These are phyloP conservation scores for Lota lota DNA, from an alignment of 2,113 vertebrate genomes.

Conservation along the genomic window DNA sequence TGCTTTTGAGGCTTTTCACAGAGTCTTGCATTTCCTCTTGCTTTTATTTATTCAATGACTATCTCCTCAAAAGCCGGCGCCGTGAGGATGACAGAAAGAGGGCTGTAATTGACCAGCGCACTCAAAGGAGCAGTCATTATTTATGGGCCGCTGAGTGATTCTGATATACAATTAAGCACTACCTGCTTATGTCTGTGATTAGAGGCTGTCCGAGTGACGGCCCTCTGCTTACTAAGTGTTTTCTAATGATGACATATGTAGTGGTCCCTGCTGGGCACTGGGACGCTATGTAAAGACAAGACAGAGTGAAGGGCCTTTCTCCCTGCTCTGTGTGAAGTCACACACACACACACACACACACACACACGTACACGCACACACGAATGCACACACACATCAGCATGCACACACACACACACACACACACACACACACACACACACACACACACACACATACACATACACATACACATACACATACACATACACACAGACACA, in stretches of 20 bases:
- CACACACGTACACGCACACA: not conserved
- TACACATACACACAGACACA: constrained; percentile 15
- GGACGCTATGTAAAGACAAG: constrained; percentile 88
- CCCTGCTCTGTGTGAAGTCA: constrained; percentile 63
- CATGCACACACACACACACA: not conserved
- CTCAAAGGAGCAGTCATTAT: constrained; percentile 73
- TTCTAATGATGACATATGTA: constrained; percentile 97
- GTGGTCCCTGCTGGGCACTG: constrained; percentile 85
- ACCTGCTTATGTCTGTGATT: constrained; percentile 79
- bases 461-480: constrained; percentile 52
- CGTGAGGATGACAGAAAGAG: constrained; percentile 49
- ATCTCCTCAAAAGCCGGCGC: constrained; percentile 58
- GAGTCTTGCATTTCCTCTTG: constrained; percentile 45
- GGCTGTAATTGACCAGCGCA: constrained; percentile 68
- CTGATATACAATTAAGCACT: constrained; percentile 80
- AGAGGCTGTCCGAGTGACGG: constrained; percentile 69
- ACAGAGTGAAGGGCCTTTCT: constrained; percentile 78
- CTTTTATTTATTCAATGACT: constrained; percentile 67
- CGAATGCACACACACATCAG: too few relatives aligned
- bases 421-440: constrained; percentile 19
- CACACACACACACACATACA: constrained; percentile 41
- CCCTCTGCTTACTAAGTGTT: constrained; percentile 90
- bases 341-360: constrained; percentile 45
- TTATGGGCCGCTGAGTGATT: constrained; percentile 75
- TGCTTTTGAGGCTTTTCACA: constrained; percentile 61